These are phyloP conservation scores for Dryoscopus gambensis DNA, from an alignment of 2,113 vertebrate genomes.

Conservation along the genomic window DNA sequence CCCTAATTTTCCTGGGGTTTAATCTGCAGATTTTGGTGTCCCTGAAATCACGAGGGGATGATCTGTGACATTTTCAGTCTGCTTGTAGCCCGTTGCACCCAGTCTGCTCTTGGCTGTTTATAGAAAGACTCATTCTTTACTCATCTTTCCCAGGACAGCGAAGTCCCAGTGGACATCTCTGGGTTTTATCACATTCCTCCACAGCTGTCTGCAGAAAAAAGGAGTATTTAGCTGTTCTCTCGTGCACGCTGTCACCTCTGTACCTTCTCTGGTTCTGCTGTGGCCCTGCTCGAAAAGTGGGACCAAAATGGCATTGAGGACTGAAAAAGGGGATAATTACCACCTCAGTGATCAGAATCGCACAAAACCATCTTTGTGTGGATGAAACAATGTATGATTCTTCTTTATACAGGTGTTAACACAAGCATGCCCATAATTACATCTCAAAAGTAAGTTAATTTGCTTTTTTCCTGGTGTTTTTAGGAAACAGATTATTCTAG, in stretches of 20 bases:
- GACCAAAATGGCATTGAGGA: background rate
- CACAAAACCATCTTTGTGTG: background rate
- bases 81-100: background rate
- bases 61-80: background rate
- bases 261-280: background rate
- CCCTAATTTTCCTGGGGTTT: background rate
- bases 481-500: background rate
- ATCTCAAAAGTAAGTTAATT: conserved; percentile 79
- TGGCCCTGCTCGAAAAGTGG: background rate
- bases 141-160: background rate
- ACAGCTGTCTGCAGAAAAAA: background rate
- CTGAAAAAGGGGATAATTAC: background rate
- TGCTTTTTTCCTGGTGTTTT: background rate
- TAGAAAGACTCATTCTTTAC: background rate
- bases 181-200: background rate
- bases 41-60: background rate
- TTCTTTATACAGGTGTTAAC: conserved; percentile 75
- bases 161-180: background rate
- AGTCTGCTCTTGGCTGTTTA: background rate
- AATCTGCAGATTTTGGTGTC: background rate
- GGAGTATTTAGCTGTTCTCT: background rate
- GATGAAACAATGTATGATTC: background rate
- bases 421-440: conserved; percentile 80
- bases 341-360: background rate
- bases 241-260: background rate